These are phyloP conservation scores for Emydoidea blandingii DNA, from an alignment of 2,797 vertebrate genomes.

Conservation along the genomic window DNA sequence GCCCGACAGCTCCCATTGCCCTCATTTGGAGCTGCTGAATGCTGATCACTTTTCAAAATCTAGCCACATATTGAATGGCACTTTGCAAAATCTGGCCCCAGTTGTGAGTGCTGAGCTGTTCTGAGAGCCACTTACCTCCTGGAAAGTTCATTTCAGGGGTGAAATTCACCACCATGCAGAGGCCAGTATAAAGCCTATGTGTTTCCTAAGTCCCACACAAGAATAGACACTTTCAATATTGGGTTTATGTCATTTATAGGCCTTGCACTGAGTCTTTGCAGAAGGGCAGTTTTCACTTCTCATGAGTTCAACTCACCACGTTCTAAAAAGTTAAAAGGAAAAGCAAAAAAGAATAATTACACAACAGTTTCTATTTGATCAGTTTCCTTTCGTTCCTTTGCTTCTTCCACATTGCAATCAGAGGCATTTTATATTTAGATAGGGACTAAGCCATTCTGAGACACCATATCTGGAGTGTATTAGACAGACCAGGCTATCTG, in stretches of 20 bases:
- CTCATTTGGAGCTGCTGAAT: not conserved
- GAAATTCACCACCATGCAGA: not conserved
- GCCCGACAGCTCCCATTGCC: not conserved
- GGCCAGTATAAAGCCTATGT: not conserved
- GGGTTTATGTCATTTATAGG: not conserved
- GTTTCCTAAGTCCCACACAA: not conserved
- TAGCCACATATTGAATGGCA: not conserved
- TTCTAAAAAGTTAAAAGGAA: not conserved
- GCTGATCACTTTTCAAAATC: not conserved
- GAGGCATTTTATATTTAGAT: not conserved
- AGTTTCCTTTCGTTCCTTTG: not conserved
- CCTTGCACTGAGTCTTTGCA: not conserved
- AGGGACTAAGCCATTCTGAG: not conserved
- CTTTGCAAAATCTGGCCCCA: not conserved
- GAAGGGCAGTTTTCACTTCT: not conserved
- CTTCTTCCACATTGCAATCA: not conserved
- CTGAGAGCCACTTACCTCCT: not conserved
- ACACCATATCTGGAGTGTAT: not conserved
- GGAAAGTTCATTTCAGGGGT: not conserved
- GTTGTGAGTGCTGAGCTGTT: not conserved
- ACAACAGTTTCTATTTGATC: not conserved
- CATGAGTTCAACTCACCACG: not conserved
- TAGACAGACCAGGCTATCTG: not conserved
- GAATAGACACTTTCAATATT: not conserved
- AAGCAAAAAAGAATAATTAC: not conserved